These are phyloP conservation scores for Synaphobranchus kaupii DNA, from an alignment of 2,797 vertebrate species.

Conservation along the genomic window DNA sequence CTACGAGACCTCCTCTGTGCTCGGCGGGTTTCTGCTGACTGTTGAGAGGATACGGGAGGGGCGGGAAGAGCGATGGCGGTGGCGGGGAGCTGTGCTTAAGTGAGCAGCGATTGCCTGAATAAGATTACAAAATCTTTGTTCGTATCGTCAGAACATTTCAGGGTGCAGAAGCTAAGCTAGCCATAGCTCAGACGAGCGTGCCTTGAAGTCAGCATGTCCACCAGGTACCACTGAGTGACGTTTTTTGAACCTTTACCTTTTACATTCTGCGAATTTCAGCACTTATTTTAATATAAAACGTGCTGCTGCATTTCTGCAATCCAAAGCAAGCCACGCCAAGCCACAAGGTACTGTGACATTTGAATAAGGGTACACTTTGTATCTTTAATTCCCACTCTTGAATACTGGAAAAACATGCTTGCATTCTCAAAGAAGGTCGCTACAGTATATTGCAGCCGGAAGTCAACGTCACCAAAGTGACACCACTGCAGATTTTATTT, in stretches of 20 bases:
- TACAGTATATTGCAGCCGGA: too few species aligned
- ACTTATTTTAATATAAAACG: too few species aligned
- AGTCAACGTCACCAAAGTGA: conserved; percentile 47
- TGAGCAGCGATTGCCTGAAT: neutral
- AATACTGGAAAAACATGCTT: neutral
- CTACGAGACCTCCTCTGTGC: neutral
- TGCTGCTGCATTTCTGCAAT: too few species aligned
- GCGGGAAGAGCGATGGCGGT: neutral
- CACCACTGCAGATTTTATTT: conserved; percentile 36
- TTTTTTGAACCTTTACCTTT: neutral
- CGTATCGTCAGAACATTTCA: neutral
- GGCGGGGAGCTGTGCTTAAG: too few species aligned
- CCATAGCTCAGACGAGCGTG: neutral
- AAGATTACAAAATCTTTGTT: neutral
- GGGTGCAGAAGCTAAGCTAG: too few species aligned
- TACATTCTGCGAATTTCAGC: neutral
- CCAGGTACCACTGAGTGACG: neutral
- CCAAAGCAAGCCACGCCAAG: too few species aligned
- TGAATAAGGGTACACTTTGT: neutral
- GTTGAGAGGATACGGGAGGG: neutral
- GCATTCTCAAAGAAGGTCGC: neutral
- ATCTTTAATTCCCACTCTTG: neutral
- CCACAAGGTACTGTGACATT: neutral
- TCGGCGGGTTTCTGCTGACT: neutral
- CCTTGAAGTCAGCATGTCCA: neutral